These are phyloP conservation scores for Ectemnius lituratus DNA, from an alignment of 2,888 invertebrate genomes.

Conservation along the genomic window DNA sequence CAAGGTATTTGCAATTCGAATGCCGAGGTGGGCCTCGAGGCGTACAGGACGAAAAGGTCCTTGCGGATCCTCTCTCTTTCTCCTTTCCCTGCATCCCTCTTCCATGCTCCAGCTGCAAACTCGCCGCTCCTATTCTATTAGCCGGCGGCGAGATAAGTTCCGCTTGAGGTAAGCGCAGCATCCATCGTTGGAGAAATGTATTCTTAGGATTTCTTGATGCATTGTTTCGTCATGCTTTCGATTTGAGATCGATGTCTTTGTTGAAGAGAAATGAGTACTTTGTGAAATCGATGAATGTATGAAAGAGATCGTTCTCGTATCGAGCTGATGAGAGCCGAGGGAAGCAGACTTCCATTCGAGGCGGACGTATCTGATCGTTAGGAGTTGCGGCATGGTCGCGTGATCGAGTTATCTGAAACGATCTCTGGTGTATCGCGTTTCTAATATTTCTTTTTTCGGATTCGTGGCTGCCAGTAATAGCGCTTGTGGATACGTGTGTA, in stretches of 20 bases:
- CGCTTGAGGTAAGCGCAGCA: constrained; percentile 54
- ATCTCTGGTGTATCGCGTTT: constrained; percentile 26
- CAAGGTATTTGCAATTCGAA: constrained; percentile 78
- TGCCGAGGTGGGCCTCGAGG: constrained; percentile 71
- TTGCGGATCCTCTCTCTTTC: constrained; percentile 46
- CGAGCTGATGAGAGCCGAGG: background rate
- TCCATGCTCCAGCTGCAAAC: constrained; percentile 32
- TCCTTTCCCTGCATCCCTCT: constrained; percentile 27
- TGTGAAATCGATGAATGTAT: background rate
- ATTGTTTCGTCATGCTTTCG: background rate
- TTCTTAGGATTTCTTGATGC: background rate
- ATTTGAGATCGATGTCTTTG: background rate
- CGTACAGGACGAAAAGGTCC: constrained; percentile 47
- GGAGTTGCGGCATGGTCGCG: constrained; percentile 5
- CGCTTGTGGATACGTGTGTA: constrained; percentile 3
- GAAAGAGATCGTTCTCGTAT: background rate
- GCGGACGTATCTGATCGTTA: constrained; percentile 26
- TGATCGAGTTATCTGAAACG: constrained; percentile 28
- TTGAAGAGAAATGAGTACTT: background rate
- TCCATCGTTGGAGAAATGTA: background rate
- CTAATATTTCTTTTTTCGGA: constrained; percentile 43
- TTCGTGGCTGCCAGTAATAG: constrained; percentile 29
- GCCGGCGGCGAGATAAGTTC: constrained; percentile 71
- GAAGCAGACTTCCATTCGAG: background rate
- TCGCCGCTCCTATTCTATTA: constrained; percentile 68